Conservation (phyloP, 2,888 invertebrate genomes). For the Ochropleura plecta region DNA sequence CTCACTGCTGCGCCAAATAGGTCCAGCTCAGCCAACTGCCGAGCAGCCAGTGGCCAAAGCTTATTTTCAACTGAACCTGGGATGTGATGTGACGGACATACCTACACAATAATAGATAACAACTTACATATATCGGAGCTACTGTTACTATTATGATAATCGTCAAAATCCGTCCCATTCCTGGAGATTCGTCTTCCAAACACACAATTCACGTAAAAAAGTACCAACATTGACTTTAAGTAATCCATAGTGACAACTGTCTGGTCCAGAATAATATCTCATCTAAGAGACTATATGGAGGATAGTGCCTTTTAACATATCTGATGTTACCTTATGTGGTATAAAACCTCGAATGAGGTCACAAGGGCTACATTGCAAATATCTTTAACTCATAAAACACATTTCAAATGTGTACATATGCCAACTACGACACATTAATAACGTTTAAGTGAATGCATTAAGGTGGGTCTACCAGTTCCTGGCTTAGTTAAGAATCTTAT, state of each 20-base stretch:
- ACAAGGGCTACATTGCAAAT: constrained; percentile 42
- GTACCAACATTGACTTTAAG: constrained; percentile 72
- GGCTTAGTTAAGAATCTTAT: too few relatives aligned
- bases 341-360: constrained; percentile 65
- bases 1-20: too few relatives aligned
- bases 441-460: constrained; percentile 16
- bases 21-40: too few relatives aligned
- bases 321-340: constrained; percentile 80
- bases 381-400: constrained; percentile 41
- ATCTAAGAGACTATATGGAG: constrained; percentile 75
- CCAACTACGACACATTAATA: constrained; percentile 14
- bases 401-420: constrained; percentile 42
- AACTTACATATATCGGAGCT: constrained; percentile 65
- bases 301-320: constrained; percentile 82
- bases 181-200: constrained; percentile 72
- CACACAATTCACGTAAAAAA: constrained; percentile 68
- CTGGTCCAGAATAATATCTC: constrained; percentile 65
- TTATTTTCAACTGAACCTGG: too few relatives aligned
- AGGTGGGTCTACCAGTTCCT: background rate
- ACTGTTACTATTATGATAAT: constrained; percentile 53
- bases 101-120: background rate
- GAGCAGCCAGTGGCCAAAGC: too few relatives aligned
- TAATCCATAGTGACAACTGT: constrained; percentile 70
- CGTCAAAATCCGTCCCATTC: constrained; percentile 67
- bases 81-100: too few relatives aligned